These are phyloP conservation scores for Leptogaster cylindrica DNA, from an alignment of 2,888 invertebrate genomes.

Conservation along the genomic window DNA sequence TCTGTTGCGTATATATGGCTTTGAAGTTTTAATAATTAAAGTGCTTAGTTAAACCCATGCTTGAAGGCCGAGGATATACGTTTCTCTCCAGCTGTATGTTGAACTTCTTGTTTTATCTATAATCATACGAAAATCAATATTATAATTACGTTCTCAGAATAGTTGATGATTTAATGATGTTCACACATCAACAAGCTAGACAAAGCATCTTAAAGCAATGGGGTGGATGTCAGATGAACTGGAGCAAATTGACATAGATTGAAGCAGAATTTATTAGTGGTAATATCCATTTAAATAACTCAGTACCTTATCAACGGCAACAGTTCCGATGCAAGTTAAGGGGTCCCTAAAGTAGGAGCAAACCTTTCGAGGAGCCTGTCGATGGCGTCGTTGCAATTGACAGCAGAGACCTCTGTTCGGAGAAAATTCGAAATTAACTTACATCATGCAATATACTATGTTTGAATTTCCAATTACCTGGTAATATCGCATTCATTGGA, in stretches of 20 bases:
- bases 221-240: too few species aligned
- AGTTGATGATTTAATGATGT: too few species aligned
- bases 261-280: too few species aligned
- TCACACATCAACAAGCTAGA: too few species aligned
- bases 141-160: too few species aligned
- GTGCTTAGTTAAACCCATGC: slow-evolving; percentile 51
- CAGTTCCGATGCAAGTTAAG: slow-evolving; percentile 84
- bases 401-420: slow-evolving; percentile 78
- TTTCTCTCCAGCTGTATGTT: slow-evolving; percentile 83
- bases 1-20: slow-evolving; percentile 12
- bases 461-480: slow-evolving; percentile 51
- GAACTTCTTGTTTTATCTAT: slow-evolving; percentile 65
- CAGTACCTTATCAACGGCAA: slow-evolving; percentile 69
- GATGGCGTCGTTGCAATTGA: slow-evolving; percentile 83
- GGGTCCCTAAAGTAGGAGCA: slow-evolving; percentile 94
- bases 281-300: too few species aligned
- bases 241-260: too few species aligned
- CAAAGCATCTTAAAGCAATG: too few species aligned
- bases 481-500: slow-evolving; percentile 86
- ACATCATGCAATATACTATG: background rate
- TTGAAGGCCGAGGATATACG: slow-evolving; percentile 71
- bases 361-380: slow-evolving; percentile 84
- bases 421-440: background rate
- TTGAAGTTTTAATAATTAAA: background rate
- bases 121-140: too few species aligned